Conservation (phyloP, 1,140 invertebrate species). For the Drosophila kohkoa region DNA sequence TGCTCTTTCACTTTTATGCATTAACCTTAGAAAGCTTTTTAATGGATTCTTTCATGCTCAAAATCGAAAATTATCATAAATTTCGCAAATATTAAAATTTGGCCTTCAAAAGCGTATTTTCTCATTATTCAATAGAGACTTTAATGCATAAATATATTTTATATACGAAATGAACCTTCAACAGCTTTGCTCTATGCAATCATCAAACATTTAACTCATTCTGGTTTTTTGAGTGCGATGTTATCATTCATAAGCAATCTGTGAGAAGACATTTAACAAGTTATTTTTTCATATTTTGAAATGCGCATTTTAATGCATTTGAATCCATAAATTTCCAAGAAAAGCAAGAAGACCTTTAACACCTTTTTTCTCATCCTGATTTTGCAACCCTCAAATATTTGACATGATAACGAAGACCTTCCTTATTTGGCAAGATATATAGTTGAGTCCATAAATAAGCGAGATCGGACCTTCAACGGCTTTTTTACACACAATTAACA, state of each 20-base stretch:
- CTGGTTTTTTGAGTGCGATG: neutral
- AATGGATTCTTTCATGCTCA: too few relatives aligned
- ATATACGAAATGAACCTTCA: constrained; percentile 3
- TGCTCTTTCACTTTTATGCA: neutral
- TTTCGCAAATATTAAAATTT: neutral
- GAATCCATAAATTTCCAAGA: neutral
- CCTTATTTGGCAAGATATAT: neutral
- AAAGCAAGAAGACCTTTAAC: neutral
- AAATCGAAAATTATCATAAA: neutral
- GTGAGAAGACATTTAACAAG: neutral
- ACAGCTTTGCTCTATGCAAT: neutral
- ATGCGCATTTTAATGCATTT: neutral
- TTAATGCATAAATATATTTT: neutral
- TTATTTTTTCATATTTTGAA: neutral
- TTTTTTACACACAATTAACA: neutral
- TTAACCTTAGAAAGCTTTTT: neutral
- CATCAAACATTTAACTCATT: neutral
- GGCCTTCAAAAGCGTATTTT: neutral
- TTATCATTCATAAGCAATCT: neutral
- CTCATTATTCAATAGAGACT: neutral
- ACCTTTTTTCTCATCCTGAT: neutral
- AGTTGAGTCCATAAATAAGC: neutral
- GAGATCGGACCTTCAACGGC: neutral
- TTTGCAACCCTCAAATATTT: constrained; percentile 9
- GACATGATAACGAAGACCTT: neutral